Evolutionary conservation across 2,888 invertebrate species (phyloP).

Genomic region (Dryocosmus kuriphilus): DNA sequence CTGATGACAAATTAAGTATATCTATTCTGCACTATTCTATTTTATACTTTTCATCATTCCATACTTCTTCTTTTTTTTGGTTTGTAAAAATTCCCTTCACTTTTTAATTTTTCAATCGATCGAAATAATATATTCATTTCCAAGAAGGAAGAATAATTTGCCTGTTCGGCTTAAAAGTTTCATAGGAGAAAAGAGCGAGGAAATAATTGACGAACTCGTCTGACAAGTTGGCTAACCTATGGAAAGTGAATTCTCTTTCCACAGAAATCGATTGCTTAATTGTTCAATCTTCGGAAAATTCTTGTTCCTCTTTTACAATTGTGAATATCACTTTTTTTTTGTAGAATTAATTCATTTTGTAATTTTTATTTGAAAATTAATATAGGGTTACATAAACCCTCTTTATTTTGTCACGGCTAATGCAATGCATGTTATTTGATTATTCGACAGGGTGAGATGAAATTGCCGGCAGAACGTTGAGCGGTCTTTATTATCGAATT

Average conservation of each 20-base stretch:
- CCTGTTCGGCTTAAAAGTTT: conserved; percentile 14
- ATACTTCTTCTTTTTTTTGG: too few species aligned
- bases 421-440: conserved; percentile 38
- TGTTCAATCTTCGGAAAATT: background rate
- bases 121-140: background rate
- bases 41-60: too few species aligned
- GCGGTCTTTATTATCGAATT: conserved; percentile 67
- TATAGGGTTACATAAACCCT: background rate
- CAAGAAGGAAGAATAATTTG: conserved; percentile 3
- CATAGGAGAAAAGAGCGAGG: background rate
- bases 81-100: too few species aligned
- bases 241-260: background rate
- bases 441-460: conserved; percentile 31
- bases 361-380: background rate
- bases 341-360: background rate
- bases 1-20: too few species aligned
- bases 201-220: conserved; percentile 14
- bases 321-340: background rate
- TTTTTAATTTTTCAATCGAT: background rate
- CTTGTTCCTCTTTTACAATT: too few species aligned
- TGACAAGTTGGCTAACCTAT: background rate
- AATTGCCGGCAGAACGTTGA: conserved; percentile 44
- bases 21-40: too few species aligned
- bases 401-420: background rate
- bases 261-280: background rate